A percentile compares a stretch with the other conserved stretches of the same genome.
phyloP scores from a whole-genome alignment of 2,888 invertebrate genomes.

The Drosophila atripex region DNA sequence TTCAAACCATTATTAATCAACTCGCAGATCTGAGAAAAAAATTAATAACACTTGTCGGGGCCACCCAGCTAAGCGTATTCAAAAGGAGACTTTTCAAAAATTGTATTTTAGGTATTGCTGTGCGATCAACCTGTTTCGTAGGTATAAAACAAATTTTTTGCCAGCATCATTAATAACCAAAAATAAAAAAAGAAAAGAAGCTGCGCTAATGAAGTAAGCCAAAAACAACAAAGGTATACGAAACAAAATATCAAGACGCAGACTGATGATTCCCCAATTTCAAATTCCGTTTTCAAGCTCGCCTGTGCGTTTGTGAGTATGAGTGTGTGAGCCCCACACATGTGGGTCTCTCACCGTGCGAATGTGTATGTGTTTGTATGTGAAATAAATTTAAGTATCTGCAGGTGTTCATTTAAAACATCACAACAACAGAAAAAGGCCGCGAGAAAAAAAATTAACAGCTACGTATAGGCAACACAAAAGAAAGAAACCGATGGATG shows the following conservation, averaged over 20 bases:
- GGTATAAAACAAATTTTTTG: slow-evolving; percentile 50
- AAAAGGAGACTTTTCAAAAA: slow-evolving; percentile 3
- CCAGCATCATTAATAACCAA: slow-evolving; percentile 66
- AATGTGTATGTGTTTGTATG: slow-evolving; percentile 22
- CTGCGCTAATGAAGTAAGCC: slow-evolving; percentile 70
- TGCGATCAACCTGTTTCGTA: slow-evolving; percentile 61
- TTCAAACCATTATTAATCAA: slow-evolving; percentile 34
- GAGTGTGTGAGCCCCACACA: slow-evolving; percentile 1
- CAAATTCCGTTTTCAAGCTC: slow-evolving; percentile 74
- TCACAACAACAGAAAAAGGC: slow-evolving; percentile 69
- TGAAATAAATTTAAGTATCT: slow-evolving; percentile 84
- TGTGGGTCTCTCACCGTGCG: background rate
- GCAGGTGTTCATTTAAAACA: slow-evolving; percentile 84
- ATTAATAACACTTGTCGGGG: slow-evolving; percentile 31
- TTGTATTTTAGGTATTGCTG: slow-evolving; percentile 21
- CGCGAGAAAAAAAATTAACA: slow-evolving; percentile 74
- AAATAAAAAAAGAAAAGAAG: slow-evolving; percentile 40
- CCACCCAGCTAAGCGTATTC: slow-evolving; percentile 34
- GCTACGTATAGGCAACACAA: slow-evolving; percentile 64
- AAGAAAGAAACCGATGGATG: slow-evolving; percentile 44
- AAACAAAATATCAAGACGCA: slow-evolving; percentile 11
- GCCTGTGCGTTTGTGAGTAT: slow-evolving; percentile 21
- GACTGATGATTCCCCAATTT: slow-evolving; percentile 75
- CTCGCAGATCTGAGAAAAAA: background rate
- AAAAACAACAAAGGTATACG: slow-evolving; percentile 40